Conservation (phyloP, 2,113 vertebrate genomes). For the Scolopax mira region DNA sequence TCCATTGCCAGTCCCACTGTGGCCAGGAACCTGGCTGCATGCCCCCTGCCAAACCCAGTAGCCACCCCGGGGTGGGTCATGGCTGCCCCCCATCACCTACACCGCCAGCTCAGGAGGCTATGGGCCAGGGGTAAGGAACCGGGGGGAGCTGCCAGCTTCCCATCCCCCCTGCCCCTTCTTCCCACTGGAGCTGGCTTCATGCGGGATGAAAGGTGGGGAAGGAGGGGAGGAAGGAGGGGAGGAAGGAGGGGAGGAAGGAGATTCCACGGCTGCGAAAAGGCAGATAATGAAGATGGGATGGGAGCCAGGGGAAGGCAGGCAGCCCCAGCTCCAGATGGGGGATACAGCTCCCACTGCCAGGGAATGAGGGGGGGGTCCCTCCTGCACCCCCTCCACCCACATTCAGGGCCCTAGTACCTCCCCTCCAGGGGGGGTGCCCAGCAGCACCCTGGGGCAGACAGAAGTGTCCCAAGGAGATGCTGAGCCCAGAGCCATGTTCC, state of each 20-base stretch:
- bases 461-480: not conserved
- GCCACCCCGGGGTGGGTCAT: rapidly evolving
- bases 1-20: not conserved
- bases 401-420: not conserved
- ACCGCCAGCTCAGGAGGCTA: not conserved
- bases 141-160: not conserved
- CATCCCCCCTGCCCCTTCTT: not conserved
- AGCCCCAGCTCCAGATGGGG: rapidly evolving
- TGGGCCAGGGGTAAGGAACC: not conserved
- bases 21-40: rapidly evolving
- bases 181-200: not conserved
- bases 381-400: not conserved
- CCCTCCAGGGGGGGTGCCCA: rapidly evolving
- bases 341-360: not conserved
- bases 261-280: constrained; percentile 34
- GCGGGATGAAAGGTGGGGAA: constrained; percentile 12
- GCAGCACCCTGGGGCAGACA: not conserved
- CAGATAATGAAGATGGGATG: not conserved
- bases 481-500: not conserved
- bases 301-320: not conserved
- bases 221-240: constrained; percentile 6
- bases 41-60: not conserved
- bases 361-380: not conserved
- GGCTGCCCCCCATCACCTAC: not conserved
- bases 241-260: constrained; percentile 2